Conservation (phyloP, 1,140 invertebrate genomes). For the Drosophila kanapiae region DNA sequence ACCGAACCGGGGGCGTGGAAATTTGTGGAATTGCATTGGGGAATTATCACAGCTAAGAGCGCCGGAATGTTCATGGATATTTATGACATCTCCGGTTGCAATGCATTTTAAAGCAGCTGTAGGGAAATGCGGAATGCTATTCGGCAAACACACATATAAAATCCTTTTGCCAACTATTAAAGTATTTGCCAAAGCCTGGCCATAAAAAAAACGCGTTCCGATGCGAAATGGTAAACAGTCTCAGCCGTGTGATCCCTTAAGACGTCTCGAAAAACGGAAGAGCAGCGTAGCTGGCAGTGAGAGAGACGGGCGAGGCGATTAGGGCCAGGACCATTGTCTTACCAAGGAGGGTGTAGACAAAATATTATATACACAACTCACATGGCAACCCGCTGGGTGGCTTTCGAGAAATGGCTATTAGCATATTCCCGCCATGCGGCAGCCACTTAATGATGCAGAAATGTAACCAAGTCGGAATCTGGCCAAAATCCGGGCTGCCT, state of each 20-base stretch:
- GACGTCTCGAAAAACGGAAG: conserved; percentile 2
- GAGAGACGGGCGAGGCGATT: conserved; percentile 1
- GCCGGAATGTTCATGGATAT: conserved; percentile 32
- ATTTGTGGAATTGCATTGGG: conserved; percentile 39
- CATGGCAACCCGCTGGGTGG: conserved; percentile 40
- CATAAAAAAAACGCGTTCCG: conserved; percentile 34
- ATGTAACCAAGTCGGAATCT: conserved; percentile 56
- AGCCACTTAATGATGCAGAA: conserved; percentile 78
- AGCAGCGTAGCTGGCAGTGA: background rate
- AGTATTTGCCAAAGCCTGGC: conserved; percentile 37
- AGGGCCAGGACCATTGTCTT: conserved; percentile 25
- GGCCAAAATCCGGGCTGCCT: conserved; percentile 50
- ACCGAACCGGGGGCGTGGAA: conserved; percentile 17
- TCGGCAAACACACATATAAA: conserved; percentile 2
- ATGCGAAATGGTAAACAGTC: conserved; percentile 45
- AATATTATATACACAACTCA: conserved; percentile 40
- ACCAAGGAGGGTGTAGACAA: conserved; percentile 14
- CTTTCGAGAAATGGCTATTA: conserved; percentile 51
- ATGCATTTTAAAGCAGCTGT: conserved; percentile 19
- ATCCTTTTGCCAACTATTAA: conserved; percentile 46
- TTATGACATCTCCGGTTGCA: conserved; percentile 23
- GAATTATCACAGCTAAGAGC: conserved; percentile 35
- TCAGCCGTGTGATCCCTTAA: conserved; percentile 43
- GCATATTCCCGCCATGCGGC: conserved; percentile 69
- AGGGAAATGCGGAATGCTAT: conserved; percentile 1